These are phyloP conservation scores for Paramormyrops hopkinsi DNA, from an alignment of 2,797 vertebrate genomes.

Conservation along the genomic window DNA sequence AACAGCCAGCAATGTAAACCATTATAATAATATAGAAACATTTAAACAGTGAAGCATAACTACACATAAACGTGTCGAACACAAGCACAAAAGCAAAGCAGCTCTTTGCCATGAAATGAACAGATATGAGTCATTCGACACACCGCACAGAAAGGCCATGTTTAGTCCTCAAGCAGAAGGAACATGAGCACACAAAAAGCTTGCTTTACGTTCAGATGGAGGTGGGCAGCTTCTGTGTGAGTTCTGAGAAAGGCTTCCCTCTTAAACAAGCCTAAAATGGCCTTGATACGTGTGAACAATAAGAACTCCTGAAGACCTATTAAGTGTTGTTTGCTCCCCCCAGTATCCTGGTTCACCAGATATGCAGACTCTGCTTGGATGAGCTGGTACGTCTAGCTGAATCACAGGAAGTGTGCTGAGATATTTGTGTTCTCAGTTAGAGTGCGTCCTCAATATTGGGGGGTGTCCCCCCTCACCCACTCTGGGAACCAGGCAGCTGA, in stretches of 20 bases:
- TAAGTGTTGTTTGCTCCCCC: not conserved
- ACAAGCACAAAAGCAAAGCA: slow-evolving; percentile 6
- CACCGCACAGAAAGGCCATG: not conserved
- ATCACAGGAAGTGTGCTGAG: slow-evolving; percentile 11
- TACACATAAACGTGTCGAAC: slow-evolving; percentile 13
- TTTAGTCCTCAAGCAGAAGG: not conserved
- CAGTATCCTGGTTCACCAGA: not conserved
- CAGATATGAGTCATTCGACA: not conserved
- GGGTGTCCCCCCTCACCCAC: not conserved
- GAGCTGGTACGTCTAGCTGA: not conserved
- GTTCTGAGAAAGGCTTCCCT: not conserved
- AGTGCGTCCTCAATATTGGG: not conserved
- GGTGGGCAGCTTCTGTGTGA: not conserved
- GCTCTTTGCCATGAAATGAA: slow-evolving; percentile 5
- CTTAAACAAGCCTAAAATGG: not conserved
- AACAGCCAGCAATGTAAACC: slow-evolving; percentile 20
- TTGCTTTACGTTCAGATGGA: not conserved
- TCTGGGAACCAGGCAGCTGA: not conserved
- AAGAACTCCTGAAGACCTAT: not conserved
- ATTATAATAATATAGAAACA: not conserved
- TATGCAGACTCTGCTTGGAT: not conserved
- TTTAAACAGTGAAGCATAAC: slow-evolving; percentile 9
- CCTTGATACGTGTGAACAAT: not conserved
- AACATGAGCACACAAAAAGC: not conserved
- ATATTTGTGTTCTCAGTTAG: not conserved